A percentile compares a stretch with the other conserved stretches of the same genome.
phyloP scores from a whole-genome alignment of 1,140 invertebrate species.

The Drosophila sp. region DNA sequence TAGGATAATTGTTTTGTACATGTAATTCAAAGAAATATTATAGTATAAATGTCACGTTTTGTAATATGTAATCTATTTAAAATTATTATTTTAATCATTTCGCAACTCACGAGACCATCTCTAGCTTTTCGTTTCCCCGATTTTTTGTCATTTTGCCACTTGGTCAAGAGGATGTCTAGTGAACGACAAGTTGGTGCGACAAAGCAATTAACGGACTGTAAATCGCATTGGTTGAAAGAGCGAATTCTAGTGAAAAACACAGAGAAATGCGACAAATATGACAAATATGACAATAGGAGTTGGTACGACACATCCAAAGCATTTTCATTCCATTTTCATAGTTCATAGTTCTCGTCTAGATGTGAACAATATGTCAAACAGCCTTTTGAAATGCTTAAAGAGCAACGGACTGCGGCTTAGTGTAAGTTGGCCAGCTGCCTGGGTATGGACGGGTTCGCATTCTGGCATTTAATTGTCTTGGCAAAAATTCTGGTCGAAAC shows the following conservation, averaged over 20 bases:
- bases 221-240: constrained; percentile 41
- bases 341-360: constrained; percentile 43
- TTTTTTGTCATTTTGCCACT: background rate
- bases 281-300: constrained; percentile 32
- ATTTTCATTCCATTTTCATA: constrained; percentile 53
- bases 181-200: constrained; percentile 61
- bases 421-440: background rate
- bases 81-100: background rate
- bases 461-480: constrained; percentile 76
- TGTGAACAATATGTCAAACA: constrained; percentile 58
- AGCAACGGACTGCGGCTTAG: background rate
- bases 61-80: too few relatives aligned
- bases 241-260: constrained; percentile 24
- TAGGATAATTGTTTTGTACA: too few relatives aligned
- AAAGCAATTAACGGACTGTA: constrained; percentile 69
- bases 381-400: constrained; percentile 36
- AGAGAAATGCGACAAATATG: background rate
- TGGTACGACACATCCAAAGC: constrained; percentile 13
- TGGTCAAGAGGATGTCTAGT: constrained; percentile 12
- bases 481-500: constrained; percentile 51
- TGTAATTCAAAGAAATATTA: too few relatives aligned
- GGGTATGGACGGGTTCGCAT: constrained; percentile 11
- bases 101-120: background rate
- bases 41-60: too few relatives aligned
- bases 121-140: background rate